Evolutionary conservation across 2,888 invertebrate species (phyloP), one percentile per base, ranked within the genome.

Genomic region (Arenicola marina): DNA sequence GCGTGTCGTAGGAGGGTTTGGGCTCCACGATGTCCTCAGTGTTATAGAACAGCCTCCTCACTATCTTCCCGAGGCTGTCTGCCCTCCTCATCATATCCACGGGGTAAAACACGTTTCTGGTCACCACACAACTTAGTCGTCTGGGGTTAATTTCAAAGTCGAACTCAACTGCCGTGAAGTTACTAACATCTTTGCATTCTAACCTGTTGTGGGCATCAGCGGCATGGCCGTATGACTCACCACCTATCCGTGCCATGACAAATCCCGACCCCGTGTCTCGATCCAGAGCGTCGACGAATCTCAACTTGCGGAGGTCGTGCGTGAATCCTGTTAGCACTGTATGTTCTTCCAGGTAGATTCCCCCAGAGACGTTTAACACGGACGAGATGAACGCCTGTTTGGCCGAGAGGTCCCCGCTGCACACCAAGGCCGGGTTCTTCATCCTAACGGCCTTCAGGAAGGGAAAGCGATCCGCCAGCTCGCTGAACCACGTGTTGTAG

Each of bases 1-100:
- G 63, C 0, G 62, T 63, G 26, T 46, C 34, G 4, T 60, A 62
- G 21, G 61, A 56, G n/a, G 61, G 65, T 15, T 34, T 31, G 4
- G 69, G 63, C 7, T 56, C 43, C 18, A 63, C 63, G 7, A 70
- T 54, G 11, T 68, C 68, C 1, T 59, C 51, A 33, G 56, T 54
- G 18, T 73, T 73, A 64, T 77, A 77, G 7, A 71, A 61, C 18
- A 75, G 34, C 4, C 54, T 63, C 26, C 48, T 48, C 26, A 24
- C 48, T 7, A 21, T 11, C 7, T 11, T 24, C 7, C 48, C 48
- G n/a, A 48, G 26, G 26, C 15, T 24, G 7, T 48, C 26, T 7
- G 11, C 48, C 26, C 18, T n/a, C 48, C 24, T 24, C 48, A 11
- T n/a, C 7, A 48, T 21, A 24, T 48, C 48, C 26, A 7, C 24